phyloP scores from a whole-genome alignment of 2,797 vertebrate genomes.

The Crocodylus rhombifer region DNA sequence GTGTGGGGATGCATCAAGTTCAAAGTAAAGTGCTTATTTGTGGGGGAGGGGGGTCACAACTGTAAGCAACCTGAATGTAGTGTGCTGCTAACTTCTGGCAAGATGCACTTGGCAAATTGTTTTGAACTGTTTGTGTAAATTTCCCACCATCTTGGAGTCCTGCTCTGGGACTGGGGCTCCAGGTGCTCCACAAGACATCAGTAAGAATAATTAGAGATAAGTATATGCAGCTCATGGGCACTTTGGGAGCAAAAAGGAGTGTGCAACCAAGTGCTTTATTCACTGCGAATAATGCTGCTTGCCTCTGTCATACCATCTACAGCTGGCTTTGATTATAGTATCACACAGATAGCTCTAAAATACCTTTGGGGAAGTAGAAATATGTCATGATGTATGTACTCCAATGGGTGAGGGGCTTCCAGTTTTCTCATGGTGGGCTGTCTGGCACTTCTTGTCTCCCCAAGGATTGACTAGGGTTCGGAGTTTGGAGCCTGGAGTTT shows the following conservation, averaged over 20 bases:
- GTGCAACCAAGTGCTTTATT: not conserved
- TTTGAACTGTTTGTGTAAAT: not conserved
- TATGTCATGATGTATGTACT: not conserved
- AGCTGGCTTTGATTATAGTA: not conserved
- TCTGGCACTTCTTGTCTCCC: not conserved
- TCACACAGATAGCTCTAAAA: not conserved
- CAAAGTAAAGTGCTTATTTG: too few relatives aligned
- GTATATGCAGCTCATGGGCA: not conserved
- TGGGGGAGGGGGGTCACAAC: too few relatives aligned
- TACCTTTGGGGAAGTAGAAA: not conserved
- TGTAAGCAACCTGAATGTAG: accelerated
- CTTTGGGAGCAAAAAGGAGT: accelerated
- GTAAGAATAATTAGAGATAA: not conserved
- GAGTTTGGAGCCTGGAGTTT: not conserved
- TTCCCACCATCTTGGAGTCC: not conserved
- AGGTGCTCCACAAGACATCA: accelerated
- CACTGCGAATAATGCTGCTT: not conserved
- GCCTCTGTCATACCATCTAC: not conserved
- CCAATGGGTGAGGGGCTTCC: not conserved
- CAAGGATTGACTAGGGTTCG: not conserved
- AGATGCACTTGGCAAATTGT: not conserved
- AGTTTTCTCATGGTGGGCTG: accelerated
- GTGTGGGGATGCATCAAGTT: too few relatives aligned
- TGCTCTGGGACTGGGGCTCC: accelerated
- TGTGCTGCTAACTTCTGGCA: not conserved